phyloP scores from a whole-genome alignment of 1,140 invertebrate species.

The Atopsyche davidsoni region DNA sequence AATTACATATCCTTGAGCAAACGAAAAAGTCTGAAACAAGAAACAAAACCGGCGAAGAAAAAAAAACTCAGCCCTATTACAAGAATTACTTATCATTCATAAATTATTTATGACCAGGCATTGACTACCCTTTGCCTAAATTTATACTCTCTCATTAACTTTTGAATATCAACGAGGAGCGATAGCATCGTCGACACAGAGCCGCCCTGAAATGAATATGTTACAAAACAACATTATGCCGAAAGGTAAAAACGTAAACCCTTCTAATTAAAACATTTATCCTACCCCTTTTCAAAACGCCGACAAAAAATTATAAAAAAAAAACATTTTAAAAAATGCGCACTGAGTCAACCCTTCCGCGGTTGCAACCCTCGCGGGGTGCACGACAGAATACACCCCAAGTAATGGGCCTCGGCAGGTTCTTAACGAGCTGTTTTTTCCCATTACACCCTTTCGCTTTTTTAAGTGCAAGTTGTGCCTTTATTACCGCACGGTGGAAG shows the following conservation, averaged over 20 bases:
- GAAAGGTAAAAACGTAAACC: conserved; percentile 19
- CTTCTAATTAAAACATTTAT: conserved; percentile 30
- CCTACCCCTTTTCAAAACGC: conserved; percentile 22
- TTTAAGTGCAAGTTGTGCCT: conserved; percentile 19
- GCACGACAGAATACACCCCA: conserved; percentile 1
- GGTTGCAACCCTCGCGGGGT: not conserved
- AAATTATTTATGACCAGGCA: conserved; percentile 29
- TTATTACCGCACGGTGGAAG: conserved; percentile 17
- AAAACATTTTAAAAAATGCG: conserved; percentile 14
- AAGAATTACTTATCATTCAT: conserved; percentile 27
- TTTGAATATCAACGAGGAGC: conserved; percentile 27
- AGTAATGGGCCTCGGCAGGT: conserved; percentile 26
- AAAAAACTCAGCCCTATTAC: conserved; percentile 13
- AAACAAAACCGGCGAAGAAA: no score
- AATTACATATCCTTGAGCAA: no score
- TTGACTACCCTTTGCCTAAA: conserved; percentile 27
- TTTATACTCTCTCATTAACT: conserved; percentile 29
- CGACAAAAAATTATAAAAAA: conserved; percentile 11
- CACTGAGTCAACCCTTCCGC: conserved; percentile 13
- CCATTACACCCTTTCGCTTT: conserved; percentile 30
- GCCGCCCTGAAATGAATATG: conserved; percentile 26
- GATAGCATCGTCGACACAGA: conserved; percentile 17
- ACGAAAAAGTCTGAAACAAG: no score
- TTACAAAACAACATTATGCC: conserved; percentile 23
- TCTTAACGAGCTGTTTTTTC: conserved; percentile 28